Percentiles rank a stretch among this genome's conserved stretches.
Evolutionary conservation across 2,888 invertebrate genomes (phyloP).

Genomic region (Sycophila texana): DNA sequence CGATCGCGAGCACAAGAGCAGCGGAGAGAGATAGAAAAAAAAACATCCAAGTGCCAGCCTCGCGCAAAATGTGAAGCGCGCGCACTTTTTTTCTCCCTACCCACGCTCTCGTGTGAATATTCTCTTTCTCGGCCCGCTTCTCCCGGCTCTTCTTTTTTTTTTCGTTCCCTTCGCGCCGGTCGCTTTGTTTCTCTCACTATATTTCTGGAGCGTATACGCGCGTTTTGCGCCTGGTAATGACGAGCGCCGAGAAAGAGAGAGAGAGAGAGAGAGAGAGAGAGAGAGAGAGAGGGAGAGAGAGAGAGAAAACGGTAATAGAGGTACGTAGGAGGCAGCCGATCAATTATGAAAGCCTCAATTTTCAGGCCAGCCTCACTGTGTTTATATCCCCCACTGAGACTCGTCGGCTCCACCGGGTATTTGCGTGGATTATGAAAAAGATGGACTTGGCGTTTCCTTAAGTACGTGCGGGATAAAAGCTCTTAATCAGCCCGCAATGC

Average conservation of each 20-base stretch:
- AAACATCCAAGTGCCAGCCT: neutral
- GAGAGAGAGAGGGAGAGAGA: neutral
- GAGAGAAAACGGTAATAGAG: constrained; percentile 12
- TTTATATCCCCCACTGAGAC: neutral
- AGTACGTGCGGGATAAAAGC: too few species aligned
- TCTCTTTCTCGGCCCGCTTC: constrained; percentile 1
- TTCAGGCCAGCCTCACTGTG: neutral
- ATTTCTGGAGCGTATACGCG: neutral
- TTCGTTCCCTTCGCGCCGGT: neutral
- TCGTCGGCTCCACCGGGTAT: too few species aligned
- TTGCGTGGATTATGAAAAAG: too few species aligned
- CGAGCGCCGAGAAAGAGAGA: neutral
- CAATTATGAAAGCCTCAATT: constrained; percentile 33
- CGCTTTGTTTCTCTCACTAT: neutral
- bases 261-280: neutral
- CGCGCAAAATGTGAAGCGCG: constrained; percentile 10
- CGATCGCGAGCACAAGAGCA: neutral
- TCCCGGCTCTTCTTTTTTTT: neutral
- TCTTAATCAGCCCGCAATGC: too few species aligned
- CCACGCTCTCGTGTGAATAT: neutral
- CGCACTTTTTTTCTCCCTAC: neutral
- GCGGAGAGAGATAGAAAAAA: neutral
- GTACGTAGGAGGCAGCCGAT: constrained; percentile 27
- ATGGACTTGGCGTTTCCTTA: too few species aligned
- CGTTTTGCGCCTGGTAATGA: neutral